A percentile compares a stretch with the other conserved stretches of the same genome.
phyloP scores from a whole-genome alignment of 2,888 invertebrate species.

The Pycnomerus fuliginosus region DNA sequence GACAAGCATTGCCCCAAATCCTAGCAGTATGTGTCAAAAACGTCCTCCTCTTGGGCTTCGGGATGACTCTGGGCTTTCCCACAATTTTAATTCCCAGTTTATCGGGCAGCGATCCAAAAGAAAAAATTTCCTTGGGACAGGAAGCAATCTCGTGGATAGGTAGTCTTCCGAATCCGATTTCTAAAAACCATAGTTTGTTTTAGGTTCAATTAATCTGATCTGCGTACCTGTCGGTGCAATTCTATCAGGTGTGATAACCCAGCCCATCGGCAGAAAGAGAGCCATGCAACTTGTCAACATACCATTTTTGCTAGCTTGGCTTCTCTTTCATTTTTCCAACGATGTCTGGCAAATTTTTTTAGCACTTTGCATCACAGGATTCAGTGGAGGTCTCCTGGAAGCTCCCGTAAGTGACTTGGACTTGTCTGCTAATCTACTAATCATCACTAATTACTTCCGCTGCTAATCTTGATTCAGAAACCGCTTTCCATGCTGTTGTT shows the following conservation, averaged over 20 bases:
- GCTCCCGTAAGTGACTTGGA: slow-evolving; percentile 68
- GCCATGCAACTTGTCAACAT: slow-evolving; percentile 76
- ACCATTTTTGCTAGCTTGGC: slow-evolving; percentile 75
- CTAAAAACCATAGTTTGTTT: slow-evolving; percentile 43
- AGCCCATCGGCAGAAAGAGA: slow-evolving; percentile 68
- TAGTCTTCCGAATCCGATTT: slow-evolving; percentile 46
- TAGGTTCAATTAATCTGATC: slow-evolving; percentile 76
- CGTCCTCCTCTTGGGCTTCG: slow-evolving; percentile 72
- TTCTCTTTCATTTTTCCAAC: slow-evolving; percentile 68
- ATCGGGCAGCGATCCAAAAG: slow-evolving; percentile 50
- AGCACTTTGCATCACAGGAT: slow-evolving; percentile 70
- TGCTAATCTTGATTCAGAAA: background rate
- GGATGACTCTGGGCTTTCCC: slow-evolving; percentile 78
- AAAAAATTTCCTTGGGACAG: slow-evolving; percentile 56
- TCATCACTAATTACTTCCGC: background rate
- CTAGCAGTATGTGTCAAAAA: slow-evolving; percentile 82
- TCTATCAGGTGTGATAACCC: slow-evolving; percentile 69
- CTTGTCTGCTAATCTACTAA: background rate
- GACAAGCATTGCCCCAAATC: slow-evolving; percentile 66
- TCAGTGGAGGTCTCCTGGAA: slow-evolving; percentile 77
- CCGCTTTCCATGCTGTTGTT: background rate
- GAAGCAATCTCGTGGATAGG: slow-evolving; percentile 76
- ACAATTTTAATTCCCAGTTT: slow-evolving; percentile 79
- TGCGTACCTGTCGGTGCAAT: slow-evolving; percentile 79
- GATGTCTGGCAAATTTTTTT: slow-evolving; percentile 65